Percentiles rank a stretch among this genome's conserved stretches.
Evolutionary conservation across 2,113 vertebrate genomes (phyloP).

Genomic region (Leptodactylus fuscus): DNA sequence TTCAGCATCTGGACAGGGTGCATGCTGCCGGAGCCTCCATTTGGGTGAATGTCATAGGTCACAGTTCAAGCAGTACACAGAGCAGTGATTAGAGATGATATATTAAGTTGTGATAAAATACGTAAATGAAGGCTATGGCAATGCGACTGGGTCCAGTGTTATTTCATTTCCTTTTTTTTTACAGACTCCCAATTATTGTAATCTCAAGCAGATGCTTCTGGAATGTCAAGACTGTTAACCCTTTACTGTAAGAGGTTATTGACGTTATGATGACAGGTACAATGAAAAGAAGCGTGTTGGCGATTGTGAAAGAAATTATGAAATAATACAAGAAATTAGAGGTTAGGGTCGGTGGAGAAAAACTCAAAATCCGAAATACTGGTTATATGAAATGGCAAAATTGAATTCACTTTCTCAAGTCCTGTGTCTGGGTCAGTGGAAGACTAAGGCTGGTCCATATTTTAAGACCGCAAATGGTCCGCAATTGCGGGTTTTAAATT

Average conservation of each 20-base stretch:
- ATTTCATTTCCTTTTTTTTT: conserved; percentile 9
- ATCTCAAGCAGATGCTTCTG: conserved; percentile 34
- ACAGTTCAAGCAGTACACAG: conserved; percentile 71
- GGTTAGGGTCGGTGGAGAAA: neutral
- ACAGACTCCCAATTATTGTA: conserved; percentile 34
- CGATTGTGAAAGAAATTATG: neutral
- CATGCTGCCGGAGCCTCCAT: conserved; percentile 71
- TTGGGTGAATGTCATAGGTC: conserved; percentile 76
- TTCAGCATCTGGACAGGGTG: conserved; percentile 71
- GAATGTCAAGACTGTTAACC: conserved; percentile 44
- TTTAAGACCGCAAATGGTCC: too few species aligned
- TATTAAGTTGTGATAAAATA: conserved; percentile 69
- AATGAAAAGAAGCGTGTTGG: neutral
- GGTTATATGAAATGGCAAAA: neutral
- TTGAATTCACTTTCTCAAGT: neutral
- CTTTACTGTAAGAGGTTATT: conserved; percentile 15
- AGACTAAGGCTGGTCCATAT: too few species aligned
- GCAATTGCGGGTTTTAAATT: too few species aligned
- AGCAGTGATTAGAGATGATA: conserved; percentile 72
- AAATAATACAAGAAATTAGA: neutral
- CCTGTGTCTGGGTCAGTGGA: neutral
- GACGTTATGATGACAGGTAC: neutral
- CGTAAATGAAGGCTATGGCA: conserved; percentile 58
- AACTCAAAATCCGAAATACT: neutral
- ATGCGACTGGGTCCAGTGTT: conserved; percentile 15